Percentiles rank a stretch among this genome's conserved stretches.
These are phyloP conservation scores for Pristionchus pacificus DNA, from an alignment of 1,140 invertebrate species.

Conservation along the genomic window DNA sequence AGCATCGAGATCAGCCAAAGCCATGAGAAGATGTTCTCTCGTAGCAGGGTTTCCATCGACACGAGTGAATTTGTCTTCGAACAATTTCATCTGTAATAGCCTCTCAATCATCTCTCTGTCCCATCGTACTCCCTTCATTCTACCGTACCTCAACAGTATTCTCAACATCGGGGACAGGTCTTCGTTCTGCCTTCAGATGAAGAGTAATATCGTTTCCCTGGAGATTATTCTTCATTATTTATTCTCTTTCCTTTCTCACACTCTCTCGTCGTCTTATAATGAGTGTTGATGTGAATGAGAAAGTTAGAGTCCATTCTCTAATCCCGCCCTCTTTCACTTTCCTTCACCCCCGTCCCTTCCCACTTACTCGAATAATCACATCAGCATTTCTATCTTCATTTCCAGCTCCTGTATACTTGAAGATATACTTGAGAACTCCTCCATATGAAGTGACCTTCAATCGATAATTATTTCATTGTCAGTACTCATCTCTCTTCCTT, in stretches of 20 bases:
- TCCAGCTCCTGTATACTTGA: conserved; percentile 66
- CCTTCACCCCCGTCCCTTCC: too few species aligned
- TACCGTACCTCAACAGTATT: conserved; percentile 45
- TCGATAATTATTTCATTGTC: neutral
- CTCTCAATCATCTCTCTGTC: too few species aligned
- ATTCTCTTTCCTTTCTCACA: conserved; percentile 12
- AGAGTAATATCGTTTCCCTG: conserved; percentile 73
- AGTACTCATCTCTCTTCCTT: neutral
- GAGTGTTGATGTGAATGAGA: too few species aligned
- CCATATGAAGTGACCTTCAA: conserved; percentile 76
- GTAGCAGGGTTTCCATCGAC: conserved; percentile 75
- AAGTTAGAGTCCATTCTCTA: too few species aligned
- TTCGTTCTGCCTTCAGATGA: conserved; percentile 67
- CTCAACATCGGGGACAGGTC: conserved; percentile 63
- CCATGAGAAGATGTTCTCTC: conserved; percentile 84
- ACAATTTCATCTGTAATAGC: conserved; percentile 27
- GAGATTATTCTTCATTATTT: conserved; percentile 46
- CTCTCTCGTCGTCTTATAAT: too few species aligned
- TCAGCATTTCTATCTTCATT: conserved; percentile 66
- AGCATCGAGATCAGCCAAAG: conserved; percentile 78
- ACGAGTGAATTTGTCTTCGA: conserved; percentile 61
- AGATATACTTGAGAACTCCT: conserved; percentile 76
- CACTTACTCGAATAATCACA: conserved; percentile 71
- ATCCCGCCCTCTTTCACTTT: too few species aligned
- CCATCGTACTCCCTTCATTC: too few species aligned